phyloP scores from a whole-genome alignment of 2,113 vertebrate genomes.

The Chaetodon auriga region DNA sequence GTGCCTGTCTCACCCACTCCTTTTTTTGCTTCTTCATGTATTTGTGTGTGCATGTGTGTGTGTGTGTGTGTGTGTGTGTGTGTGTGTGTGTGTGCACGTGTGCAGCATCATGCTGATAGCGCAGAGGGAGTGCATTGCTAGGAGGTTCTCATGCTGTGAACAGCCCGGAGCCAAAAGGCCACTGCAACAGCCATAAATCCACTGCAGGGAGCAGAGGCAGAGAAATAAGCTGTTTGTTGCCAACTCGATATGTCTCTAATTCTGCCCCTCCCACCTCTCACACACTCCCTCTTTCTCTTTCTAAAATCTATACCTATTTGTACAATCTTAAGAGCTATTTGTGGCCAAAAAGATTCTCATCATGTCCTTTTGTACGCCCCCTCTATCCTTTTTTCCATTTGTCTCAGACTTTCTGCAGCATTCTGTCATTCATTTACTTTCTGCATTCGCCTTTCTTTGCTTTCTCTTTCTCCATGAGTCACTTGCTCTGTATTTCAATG shows the following conservation, averaged over 20 bases:
- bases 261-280: neutral
- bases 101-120: slow-evolving; percentile 60
- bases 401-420: slow-evolving; percentile 2
- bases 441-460: slow-evolving; percentile 15
- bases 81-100: slow-evolving; percentile 19
- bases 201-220: slow-evolving; percentile 39
- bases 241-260: slow-evolving; percentile 35
- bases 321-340: slow-evolving; percentile 23
- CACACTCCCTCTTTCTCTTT: slow-evolving; percentile 4
- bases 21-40: slow-evolving; percentile 24
- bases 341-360: neutral
- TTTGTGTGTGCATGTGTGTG: neutral
- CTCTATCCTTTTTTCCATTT: slow-evolving; percentile 1
- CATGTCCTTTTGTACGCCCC: neutral
- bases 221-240: slow-evolving; percentile 41
- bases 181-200: slow-evolving; percentile 64
- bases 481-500: slow-evolving; percentile 39
- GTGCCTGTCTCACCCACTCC: neutral
- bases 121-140: slow-evolving; percentile 67
- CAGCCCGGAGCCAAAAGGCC: slow-evolving; percentile 78
- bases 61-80: slow-evolving; percentile 17
- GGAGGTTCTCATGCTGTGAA: slow-evolving; percentile 75
- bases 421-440: neutral
- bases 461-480: slow-evolving; percentile 33
- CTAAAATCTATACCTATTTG: slow-evolving; percentile 36